phyloP scores from a whole-genome alignment of 2,888 invertebrate genomes.

The Polydrusus pterygomalis region DNA sequence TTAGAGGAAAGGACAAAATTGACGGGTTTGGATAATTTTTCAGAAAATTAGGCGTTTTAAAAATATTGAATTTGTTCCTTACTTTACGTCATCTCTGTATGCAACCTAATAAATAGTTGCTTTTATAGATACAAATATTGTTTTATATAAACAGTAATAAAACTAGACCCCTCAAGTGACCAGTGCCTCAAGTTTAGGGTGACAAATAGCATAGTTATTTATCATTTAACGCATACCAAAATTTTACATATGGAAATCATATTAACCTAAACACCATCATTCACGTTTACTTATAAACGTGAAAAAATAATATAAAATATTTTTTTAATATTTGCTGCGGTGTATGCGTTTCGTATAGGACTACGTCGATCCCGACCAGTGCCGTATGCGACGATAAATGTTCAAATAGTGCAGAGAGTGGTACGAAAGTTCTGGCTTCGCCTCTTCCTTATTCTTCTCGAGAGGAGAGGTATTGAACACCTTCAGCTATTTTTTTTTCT shows the following conservation, averaged over 20 bases:
- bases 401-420: conserved; percentile 65
- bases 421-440: conserved; percentile 65
- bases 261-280: neutral
- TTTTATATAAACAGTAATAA: no score
- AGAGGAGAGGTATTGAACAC: conserved; percentile 66
- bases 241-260: neutral
- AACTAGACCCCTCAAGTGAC: no score
- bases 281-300: neutral
- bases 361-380: conserved; percentile 56
- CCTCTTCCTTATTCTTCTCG: conserved; percentile 65
- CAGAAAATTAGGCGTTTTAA: no score
- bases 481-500: conserved; percentile 27
- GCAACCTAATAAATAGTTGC: no score
- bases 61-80: no score
- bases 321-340: conserved; percentile 33
- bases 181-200: neutral
- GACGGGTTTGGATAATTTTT: no score
- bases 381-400: conserved; percentile 64
- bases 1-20: no score
- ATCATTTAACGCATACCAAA: neutral
- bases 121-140: no score
- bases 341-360: conserved; percentile 61
- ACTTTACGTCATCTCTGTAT: no score
- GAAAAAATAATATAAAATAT: conserved; percentile 11
- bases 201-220: neutral